A percentile compares a stretch with the other conserved stretches of the same genome.
These are phyloP conservation scores for Heliornis fulica DNA, from an alignment of 2,113 vertebrate species.

Conservation along the genomic window DNA sequence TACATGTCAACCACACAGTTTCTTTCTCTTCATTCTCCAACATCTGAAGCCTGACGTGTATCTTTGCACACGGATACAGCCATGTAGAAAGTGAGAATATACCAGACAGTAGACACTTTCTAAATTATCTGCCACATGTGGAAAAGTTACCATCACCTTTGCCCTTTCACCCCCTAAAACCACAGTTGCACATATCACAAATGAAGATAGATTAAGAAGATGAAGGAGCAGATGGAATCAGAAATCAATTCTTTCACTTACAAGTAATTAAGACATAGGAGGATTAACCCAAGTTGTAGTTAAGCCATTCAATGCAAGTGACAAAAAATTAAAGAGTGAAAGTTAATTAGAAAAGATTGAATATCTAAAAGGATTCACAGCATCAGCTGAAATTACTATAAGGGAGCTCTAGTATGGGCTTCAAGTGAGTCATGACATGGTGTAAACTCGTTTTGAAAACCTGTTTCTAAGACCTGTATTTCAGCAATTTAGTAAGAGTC, in stretches of 20 bases:
- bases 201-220: conserved; percentile 50
- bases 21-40: background rate
- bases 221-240: background rate
- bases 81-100: conserved; percentile 8
- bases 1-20: background rate
- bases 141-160: conserved; percentile 50
- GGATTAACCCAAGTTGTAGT: conserved; percentile 48
- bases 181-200: conserved; percentile 32
- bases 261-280: conserved; percentile 75
- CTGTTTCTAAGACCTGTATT: background rate
- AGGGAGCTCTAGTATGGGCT: background rate
- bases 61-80: background rate
- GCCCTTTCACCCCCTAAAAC: conserved; percentile 43
- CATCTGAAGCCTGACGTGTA: conserved; percentile 5
- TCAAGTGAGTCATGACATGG: background rate
- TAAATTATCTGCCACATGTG: conserved; percentile 55
- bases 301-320: conserved; percentile 7
- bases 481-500: background rate
- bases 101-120: conserved; percentile 2
- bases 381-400: background rate
- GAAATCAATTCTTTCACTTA: conserved; percentile 56
- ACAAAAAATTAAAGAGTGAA: background rate
- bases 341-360: background rate
- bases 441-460: background rate
- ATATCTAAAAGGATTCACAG: background rate